Evolutionary conservation across 2,888 invertebrate genomes (phyloP), one percentile per base, ranked within the genome.

Genomic region (Iselma pallidipennis): DNA sequence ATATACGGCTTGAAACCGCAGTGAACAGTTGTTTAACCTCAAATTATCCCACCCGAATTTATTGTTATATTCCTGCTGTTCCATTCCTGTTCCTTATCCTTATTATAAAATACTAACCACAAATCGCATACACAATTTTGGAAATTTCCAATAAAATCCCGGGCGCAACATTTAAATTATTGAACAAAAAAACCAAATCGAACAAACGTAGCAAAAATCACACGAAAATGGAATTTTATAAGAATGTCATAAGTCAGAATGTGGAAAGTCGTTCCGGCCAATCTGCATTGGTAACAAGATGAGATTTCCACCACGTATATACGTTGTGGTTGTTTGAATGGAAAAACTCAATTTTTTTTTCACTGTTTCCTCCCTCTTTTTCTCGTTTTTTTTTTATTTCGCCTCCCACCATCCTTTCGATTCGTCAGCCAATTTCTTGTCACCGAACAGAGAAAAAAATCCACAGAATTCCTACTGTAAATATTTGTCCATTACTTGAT

Each of bases 21-120:
- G 61, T 56, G 63, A 67, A 62, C 67, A 67, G 68, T 70, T 72
- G 69, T 69, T 70, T 68, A 69, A 71, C 66, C 68, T 69, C 68
- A 68, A 69, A 68, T 68, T 71, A 65, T 66, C 59, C 59, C 57
- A 45, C 14, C 23, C 51, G 61, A 63, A 65, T 63, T 67, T 64
- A 63, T 63, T 59, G 63, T 63, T 59, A 48, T 63, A 56, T 55
- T 59, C 49, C 58, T 56, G 33, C 33, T 33, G 25, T 48, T 56
- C 49, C 50, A 9, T 14, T 16, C 19, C 16, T 6, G 5, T 52
- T 52, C 29, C 31, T 21, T 31, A 23, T 45, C 23, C 45, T 45
- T 12, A 45, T n/a, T 4, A 37, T 37, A 16, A 37, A 37, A 50
- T 19, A 28, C 25, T 29, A 6, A 19, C 2, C 12, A 19, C 29